Evolutionary conservation across 2,113 vertebrate species (phyloP), one percentile per base, ranked within the genome.

Genomic region (Panurus biarmicus): DNA sequence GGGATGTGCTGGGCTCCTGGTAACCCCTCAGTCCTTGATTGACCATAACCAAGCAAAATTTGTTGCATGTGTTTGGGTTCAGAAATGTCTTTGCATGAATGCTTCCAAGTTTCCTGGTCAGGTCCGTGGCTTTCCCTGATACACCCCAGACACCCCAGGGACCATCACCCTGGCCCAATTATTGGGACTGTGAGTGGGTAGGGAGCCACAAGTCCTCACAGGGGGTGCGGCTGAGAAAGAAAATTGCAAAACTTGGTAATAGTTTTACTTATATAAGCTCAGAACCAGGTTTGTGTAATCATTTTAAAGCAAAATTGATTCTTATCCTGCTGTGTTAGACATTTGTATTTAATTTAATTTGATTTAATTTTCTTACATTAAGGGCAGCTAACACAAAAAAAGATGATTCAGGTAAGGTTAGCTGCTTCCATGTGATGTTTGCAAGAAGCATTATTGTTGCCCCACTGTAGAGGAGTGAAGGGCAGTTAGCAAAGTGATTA

Each of bases 11-110:
- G 74, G 45, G 33, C 33, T 61, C 22, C 24, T 35, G 57, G 20
- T 38, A 35, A 48, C 14, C 8, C 16, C 20, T 25, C 0, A 2
- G 26, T 74, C 42, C n/a, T 65, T 2, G 1, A 3, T 1, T 44
- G 36, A 33, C 12, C 11, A 40, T 22, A 74, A 44, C 11, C 13
- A 64, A 90, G 53, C 4, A 64, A 84, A 56, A 21, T 81, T 31
- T 86, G 14, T 65, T 53, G n/a, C 15, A 4, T 19, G 1, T 24
- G 16, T 74, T 91, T 76, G 47, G 7, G n/a, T 74, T 47, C 31
- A 57, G 74, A 42, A 64, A 22, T 60, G 7, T 48, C 28, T 86
- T 51, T 72, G 24, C 13, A 5, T 14, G 12, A n/a, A 40, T 3
- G 3, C 26, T 45, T 7, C 47, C 0, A 2, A 9, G 48, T 56